Conservation (phyloP, 2,113 vertebrate species). For the Otis tarda region DNA sequence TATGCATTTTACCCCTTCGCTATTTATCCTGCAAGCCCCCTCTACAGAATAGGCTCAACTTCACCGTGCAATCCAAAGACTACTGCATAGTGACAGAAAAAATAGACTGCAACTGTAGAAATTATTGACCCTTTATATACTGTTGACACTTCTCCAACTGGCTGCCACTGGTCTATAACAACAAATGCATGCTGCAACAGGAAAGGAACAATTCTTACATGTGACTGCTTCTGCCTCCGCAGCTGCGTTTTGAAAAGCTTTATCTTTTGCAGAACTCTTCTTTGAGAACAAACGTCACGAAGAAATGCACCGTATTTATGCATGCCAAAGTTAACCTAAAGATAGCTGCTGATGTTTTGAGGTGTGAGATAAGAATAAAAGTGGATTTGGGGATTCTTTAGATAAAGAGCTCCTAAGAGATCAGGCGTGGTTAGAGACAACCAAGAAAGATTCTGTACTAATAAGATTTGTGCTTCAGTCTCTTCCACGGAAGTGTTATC, state of each 20-base stretch:
- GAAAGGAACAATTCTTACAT: neutral
- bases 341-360: neutral
- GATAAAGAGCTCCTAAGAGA: neutral
- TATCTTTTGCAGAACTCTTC: neutral
- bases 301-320: too few relatives aligned
- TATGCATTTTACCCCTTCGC: neutral
- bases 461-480: neutral
- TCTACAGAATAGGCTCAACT: neutral
- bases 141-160: neutral
- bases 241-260: neutral
- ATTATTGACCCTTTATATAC: neutral
- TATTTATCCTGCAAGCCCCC: neutral
- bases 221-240: neutral
- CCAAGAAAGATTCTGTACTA: neutral
- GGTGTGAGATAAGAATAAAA: neutral
- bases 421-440: neutral
- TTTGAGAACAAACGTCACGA: neutral
- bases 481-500: neutral
- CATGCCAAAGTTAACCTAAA: neutral
- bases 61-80: neutral
- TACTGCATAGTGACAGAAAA: neutral
- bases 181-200: neutral
- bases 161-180: accelerated
- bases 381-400: neutral
- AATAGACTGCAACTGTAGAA: neutral